These are phyloP conservation scores for Drosophila austrosaltans DNA, from an alignment of 2,888 invertebrate species.

Conservation along the genomic window DNA sequence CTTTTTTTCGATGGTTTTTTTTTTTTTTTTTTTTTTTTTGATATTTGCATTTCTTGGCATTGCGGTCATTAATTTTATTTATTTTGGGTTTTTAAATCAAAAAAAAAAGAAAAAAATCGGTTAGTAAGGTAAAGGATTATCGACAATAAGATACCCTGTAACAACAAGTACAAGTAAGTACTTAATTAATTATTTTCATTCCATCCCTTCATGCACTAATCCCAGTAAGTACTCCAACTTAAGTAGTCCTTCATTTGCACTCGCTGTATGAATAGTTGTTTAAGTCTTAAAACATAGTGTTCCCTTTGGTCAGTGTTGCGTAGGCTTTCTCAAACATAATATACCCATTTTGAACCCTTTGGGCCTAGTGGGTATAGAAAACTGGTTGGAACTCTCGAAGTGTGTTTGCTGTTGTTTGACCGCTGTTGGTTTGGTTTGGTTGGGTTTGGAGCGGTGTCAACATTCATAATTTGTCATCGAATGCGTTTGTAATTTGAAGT, in stretches of 20 bases:
- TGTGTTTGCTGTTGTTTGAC: slow-evolving; percentile 70
- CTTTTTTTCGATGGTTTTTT: slow-evolving; percentile 43
- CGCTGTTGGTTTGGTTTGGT: slow-evolving; percentile 39
- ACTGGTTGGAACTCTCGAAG: slow-evolving; percentile 32
- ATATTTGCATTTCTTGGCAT: slow-evolving; percentile 73
- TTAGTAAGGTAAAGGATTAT: not conserved
- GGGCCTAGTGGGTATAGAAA: not conserved
- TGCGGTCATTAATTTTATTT: slow-evolving; percentile 72
- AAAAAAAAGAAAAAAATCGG: slow-evolving; percentile 29
- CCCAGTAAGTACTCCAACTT: too few species aligned
- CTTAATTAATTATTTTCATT: too few species aligned
- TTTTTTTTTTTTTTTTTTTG: slow-evolving; percentile 49
- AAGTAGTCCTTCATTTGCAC: too few species aligned
- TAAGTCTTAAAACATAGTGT: too few species aligned
- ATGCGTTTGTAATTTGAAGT: slow-evolving; percentile 69
- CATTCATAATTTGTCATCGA: slow-evolving; percentile 70
- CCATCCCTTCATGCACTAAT: too few species aligned
- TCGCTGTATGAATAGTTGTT: too few species aligned
- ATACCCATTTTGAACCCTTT: not conserved
- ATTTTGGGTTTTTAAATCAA: slow-evolving; percentile 62
- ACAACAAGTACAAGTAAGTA: too few species aligned
- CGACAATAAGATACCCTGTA: not conserved
- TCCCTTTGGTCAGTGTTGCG: too few species aligned
- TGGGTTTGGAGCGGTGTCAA: slow-evolving; percentile 47
- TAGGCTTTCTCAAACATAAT: not conserved